Evolutionary conservation across 2,113 vertebrate species (phyloP), one percentile per base, ranked within the genome.

Genomic region (Callipepla squamata): DNA sequence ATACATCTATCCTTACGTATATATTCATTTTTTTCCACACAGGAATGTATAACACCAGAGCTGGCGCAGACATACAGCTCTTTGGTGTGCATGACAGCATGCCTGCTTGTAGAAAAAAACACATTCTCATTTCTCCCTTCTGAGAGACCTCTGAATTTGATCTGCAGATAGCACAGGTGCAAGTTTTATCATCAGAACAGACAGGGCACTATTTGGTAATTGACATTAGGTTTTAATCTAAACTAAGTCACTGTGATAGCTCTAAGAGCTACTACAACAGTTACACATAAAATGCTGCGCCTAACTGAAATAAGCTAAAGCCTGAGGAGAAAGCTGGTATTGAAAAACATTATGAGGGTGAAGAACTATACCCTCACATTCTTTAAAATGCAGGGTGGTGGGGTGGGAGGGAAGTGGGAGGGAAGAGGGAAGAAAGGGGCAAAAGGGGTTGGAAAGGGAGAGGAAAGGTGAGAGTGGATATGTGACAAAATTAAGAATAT

Each of bases 371-470:
- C 10, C 25, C 21, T 3, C 22, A 44, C 30, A 45, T 34, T 32
- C 8, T 34, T 42, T 75, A 75, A 57, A 45, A 58, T 26, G 19
- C 40, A 58, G 26, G 9, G 40, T 10, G 5, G 40, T 40, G 40
- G 40, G 40, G 40, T 40, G 40, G 40, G 55, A 11, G 26, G 26
- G 16, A 58, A 21, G 11, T 14, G 3, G 0, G 1, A 36, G 8
- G 6, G 14, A 53, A 53, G 25, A 26, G 3, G 0, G 1, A 5
- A 25, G 6, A 12, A 3, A 40, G 40, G 40, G 40, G 40, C 12
- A 13, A 40, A 40, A 40, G 40, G 40, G 13, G 40, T 40, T 40
- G 40, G 40, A 40, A 40, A 40, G 11, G 40, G 40, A 40, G 40
- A 28, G 8, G 32, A 36, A 8, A 4, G 14, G 7, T 20, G 7